Evolutionary conservation across 2,888 invertebrate species (phyloP).

Genomic region (Chalcosyrphus nemorum): DNA sequence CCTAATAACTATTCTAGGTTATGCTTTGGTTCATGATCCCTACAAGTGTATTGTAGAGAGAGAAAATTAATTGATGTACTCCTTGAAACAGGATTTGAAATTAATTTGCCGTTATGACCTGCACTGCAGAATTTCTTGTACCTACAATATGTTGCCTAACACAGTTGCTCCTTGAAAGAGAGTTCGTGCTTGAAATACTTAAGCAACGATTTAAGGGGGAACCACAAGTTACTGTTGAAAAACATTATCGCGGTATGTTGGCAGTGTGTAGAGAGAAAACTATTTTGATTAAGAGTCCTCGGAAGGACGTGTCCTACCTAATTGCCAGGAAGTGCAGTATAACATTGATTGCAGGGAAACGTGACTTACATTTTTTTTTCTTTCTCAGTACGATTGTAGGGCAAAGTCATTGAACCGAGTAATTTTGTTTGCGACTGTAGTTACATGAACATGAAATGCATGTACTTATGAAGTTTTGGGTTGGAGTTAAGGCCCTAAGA

Average conservation of each 20-base stretch:
- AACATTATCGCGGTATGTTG: slow-evolving; percentile 53
- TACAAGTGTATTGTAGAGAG: background rate
- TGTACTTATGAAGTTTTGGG: background rate
- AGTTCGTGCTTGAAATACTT: slow-evolving; percentile 60
- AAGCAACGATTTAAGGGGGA: background rate
- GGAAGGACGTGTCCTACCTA: slow-evolving; percentile 18
- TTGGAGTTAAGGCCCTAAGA: background rate
- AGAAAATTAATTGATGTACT: slow-evolving; percentile 3
- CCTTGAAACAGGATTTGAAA: slow-evolving; percentile 18
- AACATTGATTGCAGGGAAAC: slow-evolving; percentile 57
- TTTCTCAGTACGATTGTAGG: slow-evolving; percentile 30
- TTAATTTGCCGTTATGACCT: slow-evolving; percentile 53
- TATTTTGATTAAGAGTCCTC: slow-evolving; percentile 35
- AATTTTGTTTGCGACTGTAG: background rate
- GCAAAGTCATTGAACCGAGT: slow-evolving; percentile 16
- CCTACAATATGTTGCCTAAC: no score
- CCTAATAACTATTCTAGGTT: slow-evolving; percentile 18
- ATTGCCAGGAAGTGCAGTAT: slow-evolving; percentile 46
- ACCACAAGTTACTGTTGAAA: slow-evolving; percentile 8
- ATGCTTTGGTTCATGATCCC: background rate
- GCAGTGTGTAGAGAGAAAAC: background rate
- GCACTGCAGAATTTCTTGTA: slow-evolving; percentile 9
- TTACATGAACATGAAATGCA: background rate
- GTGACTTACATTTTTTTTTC: slow-evolving; percentile 33
- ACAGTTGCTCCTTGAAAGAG: slow-evolving; percentile 9